Evolutionary conservation across 2,888 invertebrate species (phyloP).

Genomic region (Hydraecia micacea): DNA sequence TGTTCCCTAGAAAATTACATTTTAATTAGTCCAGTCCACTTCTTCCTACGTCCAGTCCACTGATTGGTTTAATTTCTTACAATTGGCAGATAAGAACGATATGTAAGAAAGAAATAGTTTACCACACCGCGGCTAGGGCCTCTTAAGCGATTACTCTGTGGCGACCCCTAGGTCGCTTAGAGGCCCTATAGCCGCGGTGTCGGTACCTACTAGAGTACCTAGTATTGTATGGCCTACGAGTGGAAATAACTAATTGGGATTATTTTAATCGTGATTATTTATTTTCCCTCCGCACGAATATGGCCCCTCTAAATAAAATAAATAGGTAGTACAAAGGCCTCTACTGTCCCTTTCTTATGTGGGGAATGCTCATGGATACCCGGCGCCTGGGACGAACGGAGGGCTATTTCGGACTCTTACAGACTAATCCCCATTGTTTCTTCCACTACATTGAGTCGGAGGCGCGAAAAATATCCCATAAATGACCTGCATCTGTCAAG

Average conservation of each 20-base stretch:
- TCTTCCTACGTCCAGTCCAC: too few species aligned
- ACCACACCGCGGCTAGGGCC: background rate
- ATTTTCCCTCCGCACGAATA: background rate
- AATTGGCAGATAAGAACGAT: background rate
- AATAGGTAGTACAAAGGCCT: background rate
- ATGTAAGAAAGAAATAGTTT: background rate
- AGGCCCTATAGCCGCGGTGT: too few species aligned
- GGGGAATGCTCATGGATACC: background rate
- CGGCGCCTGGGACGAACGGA: background rate
- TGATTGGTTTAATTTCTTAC: background rate
- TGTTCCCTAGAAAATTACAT: slow-evolving; percentile 77
- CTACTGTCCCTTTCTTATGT: background rate
- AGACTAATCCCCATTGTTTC: too few species aligned
- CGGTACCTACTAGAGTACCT: too few species aligned
- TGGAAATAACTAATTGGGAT: background rate
- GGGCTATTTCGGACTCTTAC: too few species aligned
- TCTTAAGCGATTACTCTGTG: too few species aligned
- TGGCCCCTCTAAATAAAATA: background rate
- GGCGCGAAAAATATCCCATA: background rate
- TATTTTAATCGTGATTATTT: background rate
- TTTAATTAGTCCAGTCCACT: background rate
- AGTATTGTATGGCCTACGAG: too few species aligned
- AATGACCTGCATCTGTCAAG: slow-evolving; percentile 83
- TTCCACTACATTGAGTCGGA: background rate
- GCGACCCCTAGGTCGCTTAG: too few species aligned